Evolutionary conservation across 2,888 invertebrate genomes (phyloP).

Genomic region (Drosophila infuscata): DNA sequence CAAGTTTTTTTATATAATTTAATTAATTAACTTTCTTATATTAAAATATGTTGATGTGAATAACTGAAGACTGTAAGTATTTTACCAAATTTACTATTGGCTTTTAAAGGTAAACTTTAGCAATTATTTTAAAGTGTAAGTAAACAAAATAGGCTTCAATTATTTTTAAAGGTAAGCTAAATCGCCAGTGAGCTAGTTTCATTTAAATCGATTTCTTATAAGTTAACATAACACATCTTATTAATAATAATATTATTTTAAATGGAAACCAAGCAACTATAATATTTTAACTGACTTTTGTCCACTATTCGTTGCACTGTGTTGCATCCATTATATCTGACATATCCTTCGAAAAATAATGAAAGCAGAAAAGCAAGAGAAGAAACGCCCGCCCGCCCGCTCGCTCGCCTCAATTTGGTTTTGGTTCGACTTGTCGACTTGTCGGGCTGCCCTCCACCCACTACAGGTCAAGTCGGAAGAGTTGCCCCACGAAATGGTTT

Average conservation of each 20-base stretch:
- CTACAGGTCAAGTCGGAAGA: conserved; percentile 19
- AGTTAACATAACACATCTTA: neutral
- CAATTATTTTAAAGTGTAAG: neutral
- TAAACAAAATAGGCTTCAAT: neutral
- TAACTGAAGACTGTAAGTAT: conserved; percentile 2
- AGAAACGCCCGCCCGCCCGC: conserved; percentile 11
- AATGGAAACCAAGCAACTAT: neutral
- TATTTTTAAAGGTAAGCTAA: neutral
- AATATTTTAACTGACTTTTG: neutral
- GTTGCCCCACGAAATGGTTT: conserved; percentile 1
- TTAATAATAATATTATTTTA: conserved; percentile 1
- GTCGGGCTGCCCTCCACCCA: neutral
- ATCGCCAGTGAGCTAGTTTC: neutral
- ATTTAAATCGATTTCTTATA: no score
- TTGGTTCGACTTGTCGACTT: neutral
- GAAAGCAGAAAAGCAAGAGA: neutral
- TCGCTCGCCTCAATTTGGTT: conserved; percentile 20
- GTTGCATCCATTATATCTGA: neutral
- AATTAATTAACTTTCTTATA: neutral
- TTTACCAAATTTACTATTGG: neutral
- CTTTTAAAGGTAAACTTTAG: neutral
- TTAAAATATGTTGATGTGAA: neutral
- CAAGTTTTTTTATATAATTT: neutral
- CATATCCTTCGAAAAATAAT: neutral
- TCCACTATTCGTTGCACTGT: conserved; percentile 25